A percentile compares a stretch with the other conserved stretches of the same genome.
Conservation (phyloP, 2,888 invertebrate genomes). For the Cerastoderma edule region DNA sequence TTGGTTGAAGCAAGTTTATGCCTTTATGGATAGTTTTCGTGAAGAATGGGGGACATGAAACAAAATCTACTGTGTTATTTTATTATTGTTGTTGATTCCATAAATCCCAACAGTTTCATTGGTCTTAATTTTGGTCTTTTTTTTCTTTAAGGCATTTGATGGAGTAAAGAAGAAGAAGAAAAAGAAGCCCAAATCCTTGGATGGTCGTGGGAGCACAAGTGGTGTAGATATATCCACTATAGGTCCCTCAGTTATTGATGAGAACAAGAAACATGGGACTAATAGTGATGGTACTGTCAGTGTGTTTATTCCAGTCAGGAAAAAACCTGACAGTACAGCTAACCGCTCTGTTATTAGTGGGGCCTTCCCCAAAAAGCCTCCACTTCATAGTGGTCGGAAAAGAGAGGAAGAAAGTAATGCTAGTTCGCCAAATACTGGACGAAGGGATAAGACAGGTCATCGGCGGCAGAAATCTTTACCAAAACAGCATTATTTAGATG, state of each 20-base stretch:
- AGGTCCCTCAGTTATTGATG: not conserved
- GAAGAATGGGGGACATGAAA: no score
- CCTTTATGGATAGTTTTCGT: no score
- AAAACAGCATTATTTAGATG: conserved; percentile 40
- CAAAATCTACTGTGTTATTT: no score
- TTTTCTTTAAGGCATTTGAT: conserved; percentile 44
- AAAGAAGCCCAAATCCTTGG: conserved; percentile 58
- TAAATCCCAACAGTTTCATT: no score
- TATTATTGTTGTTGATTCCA: no score
- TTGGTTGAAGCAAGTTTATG: no score
- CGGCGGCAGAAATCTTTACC: conserved; percentile 58
- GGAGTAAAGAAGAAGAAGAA: conserved; percentile 61
- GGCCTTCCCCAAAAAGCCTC: conserved; percentile 12
- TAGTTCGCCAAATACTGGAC: conserved; percentile 32
- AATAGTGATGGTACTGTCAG: not conserved
- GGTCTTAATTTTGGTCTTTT: no score
- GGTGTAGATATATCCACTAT: not conserved
- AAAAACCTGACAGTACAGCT: conserved; percentile 16
- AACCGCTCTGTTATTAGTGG: conserved; percentile 1
- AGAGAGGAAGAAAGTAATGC: conserved; percentile 58
- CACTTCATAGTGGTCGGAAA: conserved; percentile 27
- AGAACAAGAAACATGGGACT: not conserved
- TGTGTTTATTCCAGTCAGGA: not conserved
- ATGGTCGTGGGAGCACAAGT: conserved; percentile 20
- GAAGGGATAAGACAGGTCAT: conserved; percentile 47